These are phyloP conservation scores for Adoxophyes honmai DNA, from an alignment of 1,140 invertebrate species.

Conservation along the genomic window DNA sequence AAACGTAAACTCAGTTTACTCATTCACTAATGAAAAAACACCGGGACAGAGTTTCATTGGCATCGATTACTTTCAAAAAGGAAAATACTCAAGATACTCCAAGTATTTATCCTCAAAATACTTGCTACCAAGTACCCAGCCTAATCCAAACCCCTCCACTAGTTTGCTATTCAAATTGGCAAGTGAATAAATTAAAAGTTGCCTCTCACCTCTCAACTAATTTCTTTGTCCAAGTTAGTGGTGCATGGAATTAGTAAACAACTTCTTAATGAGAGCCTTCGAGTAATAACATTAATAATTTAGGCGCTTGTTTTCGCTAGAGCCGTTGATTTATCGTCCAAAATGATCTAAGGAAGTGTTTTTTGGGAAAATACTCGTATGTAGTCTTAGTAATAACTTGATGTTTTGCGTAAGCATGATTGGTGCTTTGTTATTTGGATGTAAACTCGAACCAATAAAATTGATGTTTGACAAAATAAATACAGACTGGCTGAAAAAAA, in stretches of 20 bases:
- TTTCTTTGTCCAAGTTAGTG: slow-evolving; percentile 38
- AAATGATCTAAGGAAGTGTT: too few species aligned
- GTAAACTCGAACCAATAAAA: too few species aligned
- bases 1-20: too few species aligned
- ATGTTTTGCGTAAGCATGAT: too few species aligned
- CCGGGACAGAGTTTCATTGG: too few species aligned
- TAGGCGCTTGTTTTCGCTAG: neutral
- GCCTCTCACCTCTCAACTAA: slow-evolving; percentile 25
- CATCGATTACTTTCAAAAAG: too few species aligned
- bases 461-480: too few species aligned
- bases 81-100: neutral
- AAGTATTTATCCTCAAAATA: neutral
- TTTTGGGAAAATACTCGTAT: too few species aligned
- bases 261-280: slow-evolving; percentile 4
- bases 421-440: too few species aligned
- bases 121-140: neutral
- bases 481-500: too few species aligned
- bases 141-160: slow-evolving; percentile 11
- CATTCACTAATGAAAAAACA: too few species aligned
- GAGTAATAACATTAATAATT: slow-evolving; percentile 14
- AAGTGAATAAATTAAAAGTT: slow-evolving; percentile 45
- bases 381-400: too few species aligned
- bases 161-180: slow-evolving; percentile 43
- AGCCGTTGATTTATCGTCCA: slow-evolving; percentile 1
- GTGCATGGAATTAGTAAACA: slow-evolving; percentile 36